phyloP scores from a whole-genome alignment of 1,140 invertebrate genomes.

The Aphelinus atriplicis region DNA sequence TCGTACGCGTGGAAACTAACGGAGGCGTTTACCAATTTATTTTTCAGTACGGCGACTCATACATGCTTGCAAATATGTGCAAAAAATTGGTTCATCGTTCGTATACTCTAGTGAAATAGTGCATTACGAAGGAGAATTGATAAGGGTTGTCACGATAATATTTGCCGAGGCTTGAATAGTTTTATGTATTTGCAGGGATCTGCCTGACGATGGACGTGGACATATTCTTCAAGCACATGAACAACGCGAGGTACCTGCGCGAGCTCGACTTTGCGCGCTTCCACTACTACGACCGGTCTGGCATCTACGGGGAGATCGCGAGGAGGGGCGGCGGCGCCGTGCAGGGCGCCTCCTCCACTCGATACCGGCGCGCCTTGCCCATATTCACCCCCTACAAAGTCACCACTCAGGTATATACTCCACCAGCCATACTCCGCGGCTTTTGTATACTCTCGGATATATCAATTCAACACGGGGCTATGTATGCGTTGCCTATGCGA shows the following conservation, averaged over 20 bases:
- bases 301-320: slow-evolving; percentile 72
- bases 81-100: too few relatives aligned
- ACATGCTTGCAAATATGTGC: too few relatives aligned
- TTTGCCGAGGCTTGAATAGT: not conserved
- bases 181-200: slow-evolving; percentile 67
- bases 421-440: too few relatives aligned
- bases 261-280: slow-evolving; percentile 87
- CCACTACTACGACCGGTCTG: slow-evolving; percentile 77
- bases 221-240: slow-evolving; percentile 83
- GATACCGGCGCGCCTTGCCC: slow-evolving; percentile 79
- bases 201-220: slow-evolving; percentile 86
- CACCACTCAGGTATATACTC: slow-evolving; percentile 71
- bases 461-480: too few relatives aligned
- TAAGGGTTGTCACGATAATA: too few relatives aligned
- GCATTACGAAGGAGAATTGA: too few relatives aligned
- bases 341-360: slow-evolving; percentile 78
- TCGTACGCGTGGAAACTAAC: too few relatives aligned
- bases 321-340: slow-evolving; percentile 72
- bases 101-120: too few relatives aligned
- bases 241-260: slow-evolving; percentile 83
- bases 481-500: too few relatives aligned
- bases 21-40: too few relatives aligned
- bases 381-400: slow-evolving; percentile 81
- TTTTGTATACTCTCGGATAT: too few relatives aligned
- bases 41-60: too few relatives aligned